phyloP scores from a whole-genome alignment of 2,113 vertebrate species.

The Odocoileus virginianus region DNA sequence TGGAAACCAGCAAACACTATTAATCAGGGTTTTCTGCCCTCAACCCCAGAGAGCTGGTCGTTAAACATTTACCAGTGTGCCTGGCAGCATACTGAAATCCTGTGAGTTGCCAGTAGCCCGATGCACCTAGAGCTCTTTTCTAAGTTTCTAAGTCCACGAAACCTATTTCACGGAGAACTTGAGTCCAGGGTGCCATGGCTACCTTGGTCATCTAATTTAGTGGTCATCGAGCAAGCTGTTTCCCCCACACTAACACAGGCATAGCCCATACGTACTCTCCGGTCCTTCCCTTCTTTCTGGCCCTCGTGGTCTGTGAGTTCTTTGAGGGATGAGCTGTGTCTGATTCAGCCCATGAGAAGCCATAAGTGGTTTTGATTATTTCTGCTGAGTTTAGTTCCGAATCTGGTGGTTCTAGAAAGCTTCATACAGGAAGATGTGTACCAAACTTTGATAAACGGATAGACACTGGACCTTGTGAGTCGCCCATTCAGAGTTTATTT shows the following conservation, averaged over 20 bases:
- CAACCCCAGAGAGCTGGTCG: neutral
- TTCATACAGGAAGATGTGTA: neutral
- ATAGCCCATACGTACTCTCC: fast-evolving
- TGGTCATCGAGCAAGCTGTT: neutral
- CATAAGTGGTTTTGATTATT: neutral
- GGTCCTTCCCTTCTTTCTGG: neutral
- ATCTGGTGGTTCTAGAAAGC: neutral
- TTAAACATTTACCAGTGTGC: neutral
- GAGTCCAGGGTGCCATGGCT: neutral
- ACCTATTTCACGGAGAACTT: neutral
- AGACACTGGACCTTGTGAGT: neutral
- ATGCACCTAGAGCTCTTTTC: neutral
- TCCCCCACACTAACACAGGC: neutral
- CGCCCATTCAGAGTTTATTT: neutral
- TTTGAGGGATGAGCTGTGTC: no score
- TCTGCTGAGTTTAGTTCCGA: neutral
- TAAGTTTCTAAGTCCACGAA: neutral
- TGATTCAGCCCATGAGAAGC: neutral
- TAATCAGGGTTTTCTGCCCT: neutral
- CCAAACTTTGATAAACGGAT: neutral
- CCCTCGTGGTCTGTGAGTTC: neutral
- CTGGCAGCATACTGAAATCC: no score
- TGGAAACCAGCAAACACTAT: neutral
- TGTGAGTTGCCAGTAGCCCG: neutral
- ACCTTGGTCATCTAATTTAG: neutral